Evolutionary conservation across 1,140 invertebrate species (phyloP).

Genomic region (Caenorhabditis brenneri): DNA sequence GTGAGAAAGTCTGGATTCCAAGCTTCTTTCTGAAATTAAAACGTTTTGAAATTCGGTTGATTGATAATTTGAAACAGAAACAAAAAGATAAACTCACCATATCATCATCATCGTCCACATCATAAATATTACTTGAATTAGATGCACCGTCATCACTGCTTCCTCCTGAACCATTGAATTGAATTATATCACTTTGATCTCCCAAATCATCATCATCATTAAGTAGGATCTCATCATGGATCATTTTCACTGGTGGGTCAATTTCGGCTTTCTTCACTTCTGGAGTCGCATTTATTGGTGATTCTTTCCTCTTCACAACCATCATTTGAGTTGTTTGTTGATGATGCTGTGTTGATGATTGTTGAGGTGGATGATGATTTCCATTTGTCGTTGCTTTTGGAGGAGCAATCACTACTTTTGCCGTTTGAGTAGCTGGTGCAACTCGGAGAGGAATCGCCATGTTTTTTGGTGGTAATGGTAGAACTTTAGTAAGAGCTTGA

Average conservation of each 20-base stretch:
- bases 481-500: neutral
- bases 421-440: no score
- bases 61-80: no score
- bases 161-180: neutral
- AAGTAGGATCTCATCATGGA: neutral
- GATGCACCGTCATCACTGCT: conserved; percentile 13
- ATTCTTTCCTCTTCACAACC: neutral
- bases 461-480: neutral
- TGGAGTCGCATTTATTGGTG: neutral
- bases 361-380: neutral
- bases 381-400: neutral
- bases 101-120: neutral
- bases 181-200: neutral
- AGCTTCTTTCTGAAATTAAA: neutral
- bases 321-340: neutral
- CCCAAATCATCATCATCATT: no score
- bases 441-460: no score
- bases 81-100: neutral
- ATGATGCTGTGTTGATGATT: no score
- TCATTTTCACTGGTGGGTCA: neutral
- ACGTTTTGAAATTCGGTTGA: no score
- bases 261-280: neutral
- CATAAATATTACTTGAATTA: neutral
- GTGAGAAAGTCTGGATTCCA: conserved; percentile 9
- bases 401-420: neutral